Percentiles rank a stretch among this genome's conserved stretches.
These are phyloP conservation scores for Microcebus jonahi DNA, from an alignment of 2,113 vertebrate species.

Conservation along the genomic window DNA sequence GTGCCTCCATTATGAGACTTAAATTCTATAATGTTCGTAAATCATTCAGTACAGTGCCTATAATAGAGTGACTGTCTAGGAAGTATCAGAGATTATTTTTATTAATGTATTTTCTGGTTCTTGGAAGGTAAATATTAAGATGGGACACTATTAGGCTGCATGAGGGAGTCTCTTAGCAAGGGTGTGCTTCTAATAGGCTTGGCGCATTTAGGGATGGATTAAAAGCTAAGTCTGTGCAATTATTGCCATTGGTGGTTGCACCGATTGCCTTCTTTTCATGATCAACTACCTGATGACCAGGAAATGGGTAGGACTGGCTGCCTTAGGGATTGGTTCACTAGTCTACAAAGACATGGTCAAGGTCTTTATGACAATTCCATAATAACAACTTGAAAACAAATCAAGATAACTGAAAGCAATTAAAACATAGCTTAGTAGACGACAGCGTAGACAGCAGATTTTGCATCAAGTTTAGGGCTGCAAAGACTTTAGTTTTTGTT, in stretches of 20 bases:
- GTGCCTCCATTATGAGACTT: neutral
- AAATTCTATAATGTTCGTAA: neutral
- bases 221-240: neutral
- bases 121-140: neutral
- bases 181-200: neutral
- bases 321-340: neutral
- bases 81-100: slow-evolving; percentile 4
- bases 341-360: neutral
- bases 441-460: neutral
- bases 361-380: neutral
- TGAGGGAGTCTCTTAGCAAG: neutral
- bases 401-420: neutral
- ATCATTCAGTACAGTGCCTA: neutral
- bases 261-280: neutral
- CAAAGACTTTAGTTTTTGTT: slow-evolving; percentile 3
- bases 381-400: neutral
- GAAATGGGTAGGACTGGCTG: neutral
- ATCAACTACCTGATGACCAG: neutral
- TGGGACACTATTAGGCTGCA: neutral
- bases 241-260: neutral
- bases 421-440: neutral
- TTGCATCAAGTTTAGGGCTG: neutral
- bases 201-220: neutral
- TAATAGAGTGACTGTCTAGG: neutral
- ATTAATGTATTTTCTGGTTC: neutral